phyloP scores from a whole-genome alignment of 2,888 invertebrate species.

The Chloroclysta siterata region DNA sequence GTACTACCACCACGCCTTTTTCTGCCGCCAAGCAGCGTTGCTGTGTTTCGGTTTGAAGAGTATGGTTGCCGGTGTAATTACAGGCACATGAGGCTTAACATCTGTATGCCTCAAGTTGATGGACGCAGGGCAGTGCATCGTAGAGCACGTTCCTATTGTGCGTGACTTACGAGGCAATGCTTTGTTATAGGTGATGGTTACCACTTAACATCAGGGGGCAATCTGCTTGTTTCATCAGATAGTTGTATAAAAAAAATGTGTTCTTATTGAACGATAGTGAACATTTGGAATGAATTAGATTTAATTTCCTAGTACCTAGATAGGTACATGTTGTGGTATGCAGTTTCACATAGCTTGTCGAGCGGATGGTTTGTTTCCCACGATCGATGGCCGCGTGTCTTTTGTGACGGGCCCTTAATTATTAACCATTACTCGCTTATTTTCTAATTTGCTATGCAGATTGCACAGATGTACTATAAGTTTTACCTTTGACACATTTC shows the following conservation, averaged over 20 bases:
- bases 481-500: slow-evolving; percentile 9
- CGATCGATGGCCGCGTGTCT: slow-evolving; percentile 52
- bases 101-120: no score
- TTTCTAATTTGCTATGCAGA: slow-evolving; percentile 33
- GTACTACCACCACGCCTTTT: no score
- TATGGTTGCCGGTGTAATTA: no score
- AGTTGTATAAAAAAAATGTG: not conserved
- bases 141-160: no score
- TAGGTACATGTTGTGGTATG: slow-evolving; percentile 39
- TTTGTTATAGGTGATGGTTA: no score
- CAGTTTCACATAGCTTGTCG: slow-evolving; percentile 49
- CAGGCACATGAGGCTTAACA: no score
- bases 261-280: not conserved
- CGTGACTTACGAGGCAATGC: no score
- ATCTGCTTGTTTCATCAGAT: no score
- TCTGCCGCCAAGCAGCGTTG: no score
- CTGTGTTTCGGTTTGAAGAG: no score
- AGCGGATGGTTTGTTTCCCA: slow-evolving; percentile 57
- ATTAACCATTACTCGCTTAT: slow-evolving; percentile 41
- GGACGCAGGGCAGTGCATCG: no score
- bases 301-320: not conserved
- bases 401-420: slow-evolving; percentile 48
- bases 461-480: slow-evolving; percentile 4
- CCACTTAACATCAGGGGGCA: no score
- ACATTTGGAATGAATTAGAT: not conserved